These are phyloP conservation scores for Aramus guarauna DNA, from an alignment of 2,113 vertebrate genomes.

Conservation along the genomic window DNA sequence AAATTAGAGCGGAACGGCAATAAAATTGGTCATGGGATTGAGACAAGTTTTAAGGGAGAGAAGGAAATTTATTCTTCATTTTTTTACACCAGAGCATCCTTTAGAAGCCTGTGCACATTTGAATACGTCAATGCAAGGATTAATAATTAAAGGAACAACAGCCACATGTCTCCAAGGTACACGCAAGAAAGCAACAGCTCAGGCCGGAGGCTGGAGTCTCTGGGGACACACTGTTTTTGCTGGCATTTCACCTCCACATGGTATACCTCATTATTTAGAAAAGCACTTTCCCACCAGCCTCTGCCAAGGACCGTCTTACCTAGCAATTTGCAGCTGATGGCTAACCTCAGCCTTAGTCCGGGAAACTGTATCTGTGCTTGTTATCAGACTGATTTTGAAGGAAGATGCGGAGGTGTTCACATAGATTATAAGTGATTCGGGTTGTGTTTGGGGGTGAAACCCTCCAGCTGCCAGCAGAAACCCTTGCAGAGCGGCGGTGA, in stretches of 20 bases:
- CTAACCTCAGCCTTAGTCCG: background rate
- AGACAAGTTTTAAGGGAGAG: constrained; percentile 3
- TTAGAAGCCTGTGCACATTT: background rate
- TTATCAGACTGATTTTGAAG: background rate
- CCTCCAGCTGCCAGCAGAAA: background rate
- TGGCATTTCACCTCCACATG: background rate
- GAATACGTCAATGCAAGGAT: constrained; percentile 8
- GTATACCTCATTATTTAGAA: background rate
- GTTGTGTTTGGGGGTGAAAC: background rate
- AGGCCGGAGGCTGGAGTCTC: background rate
- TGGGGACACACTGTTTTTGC: background rate
- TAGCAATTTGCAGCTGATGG: background rate
- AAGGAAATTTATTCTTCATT: constrained; percentile 21
- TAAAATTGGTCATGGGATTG: constrained; percentile 46
- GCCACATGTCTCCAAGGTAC: background rate
- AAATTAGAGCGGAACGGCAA: constrained; percentile 51
- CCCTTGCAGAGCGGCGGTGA: rapidly evolving
- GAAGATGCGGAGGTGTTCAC: rapidly evolving
- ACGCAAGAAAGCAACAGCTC: background rate
- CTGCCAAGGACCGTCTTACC: background rate
- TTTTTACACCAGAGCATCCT: background rate
- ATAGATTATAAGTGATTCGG: rapidly evolving
- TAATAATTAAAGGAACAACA: constrained; percentile 57
- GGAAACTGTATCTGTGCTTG: background rate
- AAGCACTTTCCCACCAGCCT: background rate